Evolutionary conservation across 1,140 invertebrate genomes (phyloP), one percentile per base, ranked within the genome.

Genomic region (Formica selysi): DNA sequence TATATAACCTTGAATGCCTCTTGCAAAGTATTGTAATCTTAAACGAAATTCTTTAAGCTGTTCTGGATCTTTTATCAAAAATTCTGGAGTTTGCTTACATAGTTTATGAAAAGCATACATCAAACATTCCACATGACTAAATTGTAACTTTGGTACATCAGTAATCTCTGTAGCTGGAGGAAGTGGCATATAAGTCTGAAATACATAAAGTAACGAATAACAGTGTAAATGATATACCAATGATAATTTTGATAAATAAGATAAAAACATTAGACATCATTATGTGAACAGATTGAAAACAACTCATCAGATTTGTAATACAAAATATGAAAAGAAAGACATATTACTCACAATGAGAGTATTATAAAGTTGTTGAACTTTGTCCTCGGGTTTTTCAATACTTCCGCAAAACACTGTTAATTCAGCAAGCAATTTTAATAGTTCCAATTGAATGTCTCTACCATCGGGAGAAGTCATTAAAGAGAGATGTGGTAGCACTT

Each of bases 51-150:
- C 98, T 94, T 99, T 99, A 0, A 99, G 95, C 90, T 97, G 96
- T 48, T 98, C 97, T 19, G 96, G 95, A 95, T 99, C 97, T 64
- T 97, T 96, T 51, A 97, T 96, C 6, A 99, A 95, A 95, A 97
- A 98, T 87, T 98, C 97, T 7, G 98, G 97, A 91, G 96, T 96
- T 91, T 98, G 97, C 87, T 97, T 96, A 38, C 97, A 98, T n/a
- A 99, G 92, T 86, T 98, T 97, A 94, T 99, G 98, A 89, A 99
- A 97, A 16, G 97, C 96, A 94, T 97, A 99, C 89, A 99, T 96
- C 32, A 99, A 95, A 96, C 98, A 99, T 95, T 99, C 99, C 0
- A 99, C 98, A 92, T 98, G 97, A 67, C 98, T 98, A 93, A 99
- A 99, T 92, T 99, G 97, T 59, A 99, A 96, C 88, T 97, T 97